Evolutionary conservation across 2,888 invertebrate species (phyloP), one percentile per base, ranked within the genome.

Genomic region (Epinotia bilunana): DNA sequence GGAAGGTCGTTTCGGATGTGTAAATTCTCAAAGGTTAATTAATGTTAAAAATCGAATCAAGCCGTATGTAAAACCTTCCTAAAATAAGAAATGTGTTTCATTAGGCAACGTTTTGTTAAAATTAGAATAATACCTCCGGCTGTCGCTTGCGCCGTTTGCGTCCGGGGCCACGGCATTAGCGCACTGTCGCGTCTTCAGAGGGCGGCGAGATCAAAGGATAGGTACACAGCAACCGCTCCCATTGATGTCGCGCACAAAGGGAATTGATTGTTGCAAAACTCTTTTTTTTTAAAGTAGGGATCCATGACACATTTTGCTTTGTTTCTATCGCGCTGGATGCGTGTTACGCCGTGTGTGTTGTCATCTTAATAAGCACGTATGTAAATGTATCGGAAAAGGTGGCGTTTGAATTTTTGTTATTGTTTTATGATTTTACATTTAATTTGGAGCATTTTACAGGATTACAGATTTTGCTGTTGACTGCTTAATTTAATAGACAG

Each of bases 191-290:
- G 90, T 93, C 92, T 93, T 93, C 91, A 87, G 89, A 91, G 92
- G 91, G 91, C 93, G 92, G 93, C 91, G 90, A 92, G 92, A 93
- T 93, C 93, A 93, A 93, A 93, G 92, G 92, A 91, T 90, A 91
- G 91, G 90, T 90, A 92, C 91, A 93, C 90, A 91, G 90, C 89
- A 91, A 92, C 93, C 92, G 93, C 91, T 92, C 85, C 91, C 91
- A 93, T 93, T 93, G 93, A 93, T 93, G 93, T 93, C 91, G 91
- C 88, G 86, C 90, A 93, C 93, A 93, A 93, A 93, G 93, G 90
- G 91, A 92, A 93, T 93, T 93, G 93, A 93, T 93, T 93, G 93
- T 93, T 93, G 93, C 92, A 91, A 92, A 92, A 89, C 91, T 91
- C 89, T 87, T 91, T 92, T 91, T 28, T 88, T 86, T 84, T 84